These are phyloP conservation scores for Camponotus fellah DNA, from an alignment of 2,888 invertebrate species.

Conservation along the genomic window DNA sequence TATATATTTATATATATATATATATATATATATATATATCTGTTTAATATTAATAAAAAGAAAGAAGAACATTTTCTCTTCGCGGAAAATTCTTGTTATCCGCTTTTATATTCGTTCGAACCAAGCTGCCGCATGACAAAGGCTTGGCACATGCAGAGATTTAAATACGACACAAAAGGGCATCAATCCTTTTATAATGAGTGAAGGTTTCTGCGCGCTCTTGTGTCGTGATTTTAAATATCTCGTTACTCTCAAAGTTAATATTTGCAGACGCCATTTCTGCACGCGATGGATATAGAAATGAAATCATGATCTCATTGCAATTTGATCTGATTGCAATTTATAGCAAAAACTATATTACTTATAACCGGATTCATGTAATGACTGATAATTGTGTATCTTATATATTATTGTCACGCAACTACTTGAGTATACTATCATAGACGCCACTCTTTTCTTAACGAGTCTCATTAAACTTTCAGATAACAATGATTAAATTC, in stretches of 20 bases:
- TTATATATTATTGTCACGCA: constrained; percentile 23
- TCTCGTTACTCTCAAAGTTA: constrained; percentile 6
- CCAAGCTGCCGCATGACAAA: constrained; percentile 2
- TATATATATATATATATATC: neutral
- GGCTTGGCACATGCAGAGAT: constrained; percentile 5
- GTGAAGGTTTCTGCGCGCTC: constrained; percentile 7
- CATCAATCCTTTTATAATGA: constrained; percentile 30
- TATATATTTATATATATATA: too few relatives aligned
- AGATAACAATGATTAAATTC: neutral
- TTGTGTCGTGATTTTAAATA: constrained; percentile 19
- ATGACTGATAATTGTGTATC: neutral
- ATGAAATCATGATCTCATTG: neutral
- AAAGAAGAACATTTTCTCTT: constrained; percentile 6
- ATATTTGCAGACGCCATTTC: neutral
- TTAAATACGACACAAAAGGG: constrained; percentile 21
- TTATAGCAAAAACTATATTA: neutral
- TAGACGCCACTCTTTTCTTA: neutral
- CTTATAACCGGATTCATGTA: neutral
- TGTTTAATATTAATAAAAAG: constrained; percentile 31
- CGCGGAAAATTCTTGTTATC: constrained; percentile 23
- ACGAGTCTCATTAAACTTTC: neutral
- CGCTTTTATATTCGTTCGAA: constrained; percentile 21
- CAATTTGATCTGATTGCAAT: neutral
- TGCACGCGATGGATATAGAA: neutral
- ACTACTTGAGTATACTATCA: neutral